These are phyloP conservation scores for Stenodema calcarata DNA, from an alignment of 2,888 invertebrate genomes.

Conservation along the genomic window DNA sequence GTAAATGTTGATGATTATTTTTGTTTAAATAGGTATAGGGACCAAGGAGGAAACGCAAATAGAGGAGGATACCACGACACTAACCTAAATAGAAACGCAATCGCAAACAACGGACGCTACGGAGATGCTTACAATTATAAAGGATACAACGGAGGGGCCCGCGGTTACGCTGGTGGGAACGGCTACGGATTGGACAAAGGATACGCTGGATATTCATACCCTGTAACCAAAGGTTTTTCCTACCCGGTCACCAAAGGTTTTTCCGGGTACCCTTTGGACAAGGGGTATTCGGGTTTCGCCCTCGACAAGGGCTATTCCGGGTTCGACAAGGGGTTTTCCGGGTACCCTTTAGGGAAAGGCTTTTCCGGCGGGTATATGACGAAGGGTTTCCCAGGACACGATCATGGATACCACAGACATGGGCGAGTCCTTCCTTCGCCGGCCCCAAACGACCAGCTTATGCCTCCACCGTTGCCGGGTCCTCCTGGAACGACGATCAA, in stretches of 20 bases:
- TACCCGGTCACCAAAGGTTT: background rate
- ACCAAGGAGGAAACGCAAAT: constrained; percentile 57
- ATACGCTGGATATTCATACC: constrained; percentile 32
- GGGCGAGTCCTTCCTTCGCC: constrained; percentile 35
- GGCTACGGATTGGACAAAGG: constrained; percentile 53
- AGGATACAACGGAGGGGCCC: constrained; percentile 55
- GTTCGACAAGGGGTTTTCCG: background rate
- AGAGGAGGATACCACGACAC: constrained; percentile 58
- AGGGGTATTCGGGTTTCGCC: background rate
- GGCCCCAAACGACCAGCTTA: background rate
- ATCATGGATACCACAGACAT: constrained; percentile 1
- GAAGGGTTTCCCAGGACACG: background rate
- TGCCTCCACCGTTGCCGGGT: background rate
- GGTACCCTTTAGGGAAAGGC: background rate
- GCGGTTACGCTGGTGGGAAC: constrained; percentile 54
- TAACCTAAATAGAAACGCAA: constrained; percentile 56
- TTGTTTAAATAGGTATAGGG: constrained; percentile 52
- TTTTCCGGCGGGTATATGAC: background rate
- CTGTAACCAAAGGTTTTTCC: background rate
- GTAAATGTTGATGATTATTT: background rate
- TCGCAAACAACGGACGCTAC: constrained; percentile 55
- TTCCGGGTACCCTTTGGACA: background rate
- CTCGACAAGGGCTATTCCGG: background rate
- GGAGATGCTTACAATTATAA: constrained; percentile 56
- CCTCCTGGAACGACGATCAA: constrained; percentile 38